Conservation (phyloP, 2,113 vertebrate genomes). For the Petrocephalus zakoni region DNA sequence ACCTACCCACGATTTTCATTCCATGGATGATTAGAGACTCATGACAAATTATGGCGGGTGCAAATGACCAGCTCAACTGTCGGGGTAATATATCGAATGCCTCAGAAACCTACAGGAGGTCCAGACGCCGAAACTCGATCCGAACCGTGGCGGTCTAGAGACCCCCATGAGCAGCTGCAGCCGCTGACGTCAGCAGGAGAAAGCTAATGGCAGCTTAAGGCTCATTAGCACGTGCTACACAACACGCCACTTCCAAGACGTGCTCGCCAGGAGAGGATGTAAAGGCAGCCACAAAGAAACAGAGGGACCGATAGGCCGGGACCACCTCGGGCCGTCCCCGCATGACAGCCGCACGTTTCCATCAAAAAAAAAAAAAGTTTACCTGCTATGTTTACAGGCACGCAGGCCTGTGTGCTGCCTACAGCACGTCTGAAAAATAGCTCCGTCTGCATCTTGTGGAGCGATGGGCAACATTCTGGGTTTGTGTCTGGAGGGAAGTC, state of each 20-base stretch:
- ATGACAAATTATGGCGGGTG: not conserved
- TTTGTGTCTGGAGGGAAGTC: not conserved
- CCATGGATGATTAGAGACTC: not conserved
- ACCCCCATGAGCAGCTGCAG: not conserved
- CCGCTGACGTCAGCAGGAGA: not conserved
- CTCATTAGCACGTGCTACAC: not conserved
- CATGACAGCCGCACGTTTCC: not conserved
- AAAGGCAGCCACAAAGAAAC: not conserved
- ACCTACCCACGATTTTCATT: not conserved
- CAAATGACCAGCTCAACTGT: not conserved
- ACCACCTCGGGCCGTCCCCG: not conserved
- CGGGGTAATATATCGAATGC: not conserved
- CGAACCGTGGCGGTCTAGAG: not conserved
- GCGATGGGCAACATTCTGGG: not conserved
- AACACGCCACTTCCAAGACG: not conserved
- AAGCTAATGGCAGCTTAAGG: not conserved
- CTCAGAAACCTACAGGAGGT: not conserved
- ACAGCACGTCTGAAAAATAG: not conserved
- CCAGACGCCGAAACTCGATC: not conserved
- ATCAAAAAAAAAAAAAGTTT: not conserved
- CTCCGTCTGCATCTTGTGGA: not conserved
- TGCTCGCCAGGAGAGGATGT: not conserved
- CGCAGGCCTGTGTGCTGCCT: not conserved
- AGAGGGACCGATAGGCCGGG: not conserved
- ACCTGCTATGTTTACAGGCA: not conserved